Conservation (phyloP, 2,797 vertebrate species). For the Poecilia velifera region DNA sequence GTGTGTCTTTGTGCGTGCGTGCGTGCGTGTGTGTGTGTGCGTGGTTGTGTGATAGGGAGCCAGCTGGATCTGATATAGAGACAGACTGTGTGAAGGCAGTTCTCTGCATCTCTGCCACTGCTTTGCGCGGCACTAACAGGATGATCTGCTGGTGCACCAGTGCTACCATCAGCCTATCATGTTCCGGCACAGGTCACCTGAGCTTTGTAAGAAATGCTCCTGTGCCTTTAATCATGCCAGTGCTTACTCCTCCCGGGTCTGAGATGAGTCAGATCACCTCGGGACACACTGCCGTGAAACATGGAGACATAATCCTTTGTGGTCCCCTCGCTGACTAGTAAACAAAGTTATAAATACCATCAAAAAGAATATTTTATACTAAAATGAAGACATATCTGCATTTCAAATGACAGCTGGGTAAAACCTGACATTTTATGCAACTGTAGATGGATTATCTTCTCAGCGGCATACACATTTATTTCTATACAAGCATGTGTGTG, state of each 20-base stretch:
- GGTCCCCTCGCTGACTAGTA: slow-evolving; percentile 23
- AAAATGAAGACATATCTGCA: slow-evolving; percentile 31
- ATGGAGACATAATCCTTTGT: slow-evolving; percentile 10
- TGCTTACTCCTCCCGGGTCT: slow-evolving; percentile 7
- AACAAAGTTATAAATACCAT: slow-evolving; percentile 57
- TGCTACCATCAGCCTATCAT: slow-evolving; percentile 12
- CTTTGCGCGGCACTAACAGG: slow-evolving; percentile 17
- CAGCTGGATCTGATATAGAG: slow-evolving; percentile 43
- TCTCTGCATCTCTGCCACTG: slow-evolving; percentile 24
- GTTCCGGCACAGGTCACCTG: slow-evolving; percentile 5
- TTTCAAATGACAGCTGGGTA: slow-evolving; percentile 30
- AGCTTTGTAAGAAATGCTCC: neutral
- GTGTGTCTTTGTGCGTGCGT: slow-evolving; percentile 3
- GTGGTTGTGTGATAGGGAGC: slow-evolving; percentile 13
- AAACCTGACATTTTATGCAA: slow-evolving; percentile 5
- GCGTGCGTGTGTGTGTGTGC: slow-evolving; percentile 8
- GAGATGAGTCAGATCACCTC: slow-evolving; percentile 35
- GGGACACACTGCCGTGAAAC: slow-evolving; percentile 11
- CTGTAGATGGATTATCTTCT: slow-evolving; percentile 2
- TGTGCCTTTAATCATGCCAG: slow-evolving; percentile 19
- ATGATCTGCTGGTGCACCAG: slow-evolving; percentile 26
- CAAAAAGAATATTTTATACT: slow-evolving; percentile 25
- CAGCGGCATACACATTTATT: slow-evolving; percentile 8
- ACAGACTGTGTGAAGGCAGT: slow-evolving; percentile 49
- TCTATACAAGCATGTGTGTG: slow-evolving; percentile 1